Base-by-base conservation (phyloP, 2,888 invertebrate species). In the Synergus japonicus region DNA sequence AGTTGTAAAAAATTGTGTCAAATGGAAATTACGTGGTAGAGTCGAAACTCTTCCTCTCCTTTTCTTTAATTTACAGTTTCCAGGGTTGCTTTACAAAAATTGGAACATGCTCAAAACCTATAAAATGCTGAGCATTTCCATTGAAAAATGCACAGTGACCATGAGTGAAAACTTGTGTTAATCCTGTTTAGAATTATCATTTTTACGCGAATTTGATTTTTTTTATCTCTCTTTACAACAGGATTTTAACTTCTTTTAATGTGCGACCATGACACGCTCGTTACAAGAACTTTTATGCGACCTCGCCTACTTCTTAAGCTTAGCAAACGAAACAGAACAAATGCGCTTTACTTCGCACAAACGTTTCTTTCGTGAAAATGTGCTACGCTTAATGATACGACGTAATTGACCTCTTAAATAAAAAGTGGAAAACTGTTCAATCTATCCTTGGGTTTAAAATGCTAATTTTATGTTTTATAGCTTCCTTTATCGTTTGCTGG, bases 201-300 rank as follows among this genome's bases (percentile, higher is more conserved):
- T 43, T 18, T 13, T 18, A 69, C 22, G 8, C 12, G 29, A 46
- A 69, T 69, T 46, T 49, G 46, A 49, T 69, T 49, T 49, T 9
- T 29, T 49, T 73, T 37, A 73, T 73, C 4, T 15, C n/a, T 10
- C n/a, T 73, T 73, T 15, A 54, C 29, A 73, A 54, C n/a, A 49
- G 37, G 46, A 4, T 73, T 29, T 54, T 15, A 54, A 54, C 15
- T 37, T 37, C 15, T 29, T 29, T 44, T 37, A 73, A 49, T 73
- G 54, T 49, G 2, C 54, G 54, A 54, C 37, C 37, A 73, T 73
- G 69, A 37, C 49, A 49, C 49, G 69, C 49, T 73, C 29, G 9
- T 73, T 73, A 15, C 13, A 67, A 73, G 69, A 73, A 73, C 69
- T 73, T 73, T 54, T 22, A 73, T 54, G 69, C 46, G 49, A 73